A percentile compares a stretch with the other conserved stretches of the same genome.
phyloP scores from a whole-genome alignment of 2,888 invertebrate genomes.

The Leptarthrus brevirostris region DNA sequence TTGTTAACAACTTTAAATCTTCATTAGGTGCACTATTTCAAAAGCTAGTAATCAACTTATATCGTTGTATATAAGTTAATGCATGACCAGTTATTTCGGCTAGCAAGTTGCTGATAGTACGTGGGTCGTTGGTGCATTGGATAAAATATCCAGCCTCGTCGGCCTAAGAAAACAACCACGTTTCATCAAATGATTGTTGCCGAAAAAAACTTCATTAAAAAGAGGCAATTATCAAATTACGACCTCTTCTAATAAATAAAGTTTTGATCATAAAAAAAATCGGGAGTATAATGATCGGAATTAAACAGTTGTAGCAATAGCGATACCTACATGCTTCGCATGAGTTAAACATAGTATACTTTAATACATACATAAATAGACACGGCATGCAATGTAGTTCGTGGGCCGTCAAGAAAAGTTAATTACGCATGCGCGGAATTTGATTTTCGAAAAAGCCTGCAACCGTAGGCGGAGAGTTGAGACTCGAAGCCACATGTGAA shows the following conservation, averaged over 20 bases:
- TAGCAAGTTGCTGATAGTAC: background rate
- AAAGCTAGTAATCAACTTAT: constrained; percentile 17
- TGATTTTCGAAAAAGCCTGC: constrained; percentile 11
- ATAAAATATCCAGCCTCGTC: no score
- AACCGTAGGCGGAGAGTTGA: constrained; percentile 11
- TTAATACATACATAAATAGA: background rate
- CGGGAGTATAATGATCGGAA: background rate
- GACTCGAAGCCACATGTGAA: background rate
- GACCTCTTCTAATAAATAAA: constrained; percentile 13
- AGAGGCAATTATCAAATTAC: constrained; percentile 21
- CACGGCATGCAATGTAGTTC: background rate
- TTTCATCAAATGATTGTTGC: constrained; percentile 4
- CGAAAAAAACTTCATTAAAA: background rate
- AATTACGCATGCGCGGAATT: constrained; percentile 37
- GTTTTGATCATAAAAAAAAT: constrained; percentile 1
- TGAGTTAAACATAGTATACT: background rate
- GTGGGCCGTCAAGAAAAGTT: constrained; percentile 32
- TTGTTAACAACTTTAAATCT: no score
- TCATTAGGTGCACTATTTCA: background rate
- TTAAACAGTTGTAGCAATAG: background rate
- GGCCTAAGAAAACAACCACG: background rate
- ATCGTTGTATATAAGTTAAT: background rate
- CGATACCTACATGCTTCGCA: background rate
- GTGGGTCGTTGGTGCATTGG: background rate
- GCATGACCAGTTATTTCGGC: constrained; percentile 16